phyloP scores from a whole-genome alignment of 2,888 invertebrate genomes.

The Chrysodeixis includens region DNA sequence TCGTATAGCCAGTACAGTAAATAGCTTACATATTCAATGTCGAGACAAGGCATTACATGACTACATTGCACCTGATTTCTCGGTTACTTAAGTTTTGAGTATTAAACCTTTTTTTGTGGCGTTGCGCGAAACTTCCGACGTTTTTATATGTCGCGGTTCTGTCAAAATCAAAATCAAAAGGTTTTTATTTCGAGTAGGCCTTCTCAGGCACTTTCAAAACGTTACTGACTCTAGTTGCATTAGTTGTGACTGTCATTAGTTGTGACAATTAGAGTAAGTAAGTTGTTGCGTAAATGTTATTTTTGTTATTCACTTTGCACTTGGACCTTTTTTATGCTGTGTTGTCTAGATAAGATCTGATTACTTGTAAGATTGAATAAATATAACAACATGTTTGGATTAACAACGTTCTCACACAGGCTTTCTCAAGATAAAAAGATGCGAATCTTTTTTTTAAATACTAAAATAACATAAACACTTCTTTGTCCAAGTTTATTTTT shows the following conservation, averaged over 20 bases:
- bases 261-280: not conserved
- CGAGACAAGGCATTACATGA: slow-evolving; percentile 22
- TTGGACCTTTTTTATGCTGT: not conserved
- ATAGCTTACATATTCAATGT: slow-evolving; percentile 19
- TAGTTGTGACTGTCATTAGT: slow-evolving; percentile 12
- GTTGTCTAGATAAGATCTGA: not conserved
- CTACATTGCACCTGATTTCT: slow-evolving; percentile 7
- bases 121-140: slow-evolving; percentile 14
- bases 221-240: too few species aligned
- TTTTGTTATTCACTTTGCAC: not conserved
- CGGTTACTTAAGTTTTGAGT: slow-evolving; percentile 25
- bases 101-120: slow-evolving; percentile 28
- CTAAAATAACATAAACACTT: too few species aligned
- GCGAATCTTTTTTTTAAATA: too few species aligned
- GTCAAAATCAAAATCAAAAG: too few species aligned
- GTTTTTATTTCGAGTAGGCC: too few species aligned
- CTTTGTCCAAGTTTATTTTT: too few species aligned
- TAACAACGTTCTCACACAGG: too few species aligned
- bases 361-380: too few species aligned
- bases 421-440: too few species aligned
- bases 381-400: too few species aligned
- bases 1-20: slow-evolving; percentile 25
- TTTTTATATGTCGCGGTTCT: slow-evolving; percentile 1
- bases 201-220: too few species aligned
- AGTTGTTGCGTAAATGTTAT: not conserved